phyloP scores from a whole-genome alignment of 2,888 invertebrate genomes.

The Microctonus brassicae region DNA sequence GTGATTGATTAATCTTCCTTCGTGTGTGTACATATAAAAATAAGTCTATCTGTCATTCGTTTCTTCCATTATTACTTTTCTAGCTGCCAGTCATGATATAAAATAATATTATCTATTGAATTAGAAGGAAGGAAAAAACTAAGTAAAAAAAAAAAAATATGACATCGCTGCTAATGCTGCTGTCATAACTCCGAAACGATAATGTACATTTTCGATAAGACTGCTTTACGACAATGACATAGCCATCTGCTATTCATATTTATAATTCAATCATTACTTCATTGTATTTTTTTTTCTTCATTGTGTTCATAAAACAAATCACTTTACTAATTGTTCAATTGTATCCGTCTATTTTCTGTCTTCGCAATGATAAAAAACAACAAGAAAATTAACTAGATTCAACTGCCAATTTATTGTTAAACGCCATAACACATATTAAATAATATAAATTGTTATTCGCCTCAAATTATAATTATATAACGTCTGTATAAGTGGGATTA shows the following conservation, averaged over 20 bases:
- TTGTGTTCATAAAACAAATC: slow-evolving; percentile 4
- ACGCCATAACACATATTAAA: slow-evolving; percentile 55
- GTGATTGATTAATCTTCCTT: slow-evolving; percentile 34
- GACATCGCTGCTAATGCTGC: slow-evolving; percentile 40
- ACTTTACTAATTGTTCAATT: slow-evolving; percentile 19
- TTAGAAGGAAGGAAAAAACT: neutral
- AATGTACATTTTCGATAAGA: slow-evolving; percentile 56
- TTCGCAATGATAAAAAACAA: slow-evolving; percentile 21
- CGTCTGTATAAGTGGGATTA: slow-evolving; percentile 20
- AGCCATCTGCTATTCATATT: slow-evolving; percentile 49
- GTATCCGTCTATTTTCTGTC: slow-evolving; percentile 23
- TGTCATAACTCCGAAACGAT: neutral
- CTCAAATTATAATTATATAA: slow-evolving; percentile 50
- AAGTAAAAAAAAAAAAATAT: slow-evolving; percentile 1
- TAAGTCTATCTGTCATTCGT: slow-evolving; percentile 40
- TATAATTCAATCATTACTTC: slow-evolving; percentile 49
- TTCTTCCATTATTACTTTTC: slow-evolving; percentile 44
- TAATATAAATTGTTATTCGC: slow-evolving; percentile 55
- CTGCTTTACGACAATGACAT: slow-evolving; percentile 57
- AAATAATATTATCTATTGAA: neutral
- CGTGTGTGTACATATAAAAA: neutral
- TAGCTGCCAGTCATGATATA: slow-evolving; percentile 36
- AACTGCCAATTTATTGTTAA: slow-evolving; percentile 61
- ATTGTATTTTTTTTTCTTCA: slow-evolving; percentile 40
- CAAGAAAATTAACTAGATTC: slow-evolving; percentile 47